phyloP scores from a whole-genome alignment of 2,888 invertebrate species.

The Euplexia lucipara region DNA sequence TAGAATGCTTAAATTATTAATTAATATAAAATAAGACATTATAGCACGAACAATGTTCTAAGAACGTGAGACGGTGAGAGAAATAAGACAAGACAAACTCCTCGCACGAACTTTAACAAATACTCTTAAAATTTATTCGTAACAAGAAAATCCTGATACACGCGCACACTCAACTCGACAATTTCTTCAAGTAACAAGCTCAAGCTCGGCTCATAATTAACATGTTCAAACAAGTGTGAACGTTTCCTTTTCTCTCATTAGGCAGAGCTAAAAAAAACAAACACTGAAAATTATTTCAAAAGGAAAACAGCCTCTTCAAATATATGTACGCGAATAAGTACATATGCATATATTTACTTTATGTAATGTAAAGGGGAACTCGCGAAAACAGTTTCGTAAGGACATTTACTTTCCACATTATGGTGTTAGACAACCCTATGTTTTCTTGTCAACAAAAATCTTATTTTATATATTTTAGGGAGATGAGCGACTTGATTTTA shows the following conservation, averaged over 20 bases:
- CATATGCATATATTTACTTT: slow-evolving; percentile 34
- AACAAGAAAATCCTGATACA: slow-evolving; percentile 47
- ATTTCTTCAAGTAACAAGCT: slow-evolving; percentile 56
- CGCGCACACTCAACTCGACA: slow-evolving; percentile 39
- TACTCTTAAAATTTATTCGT: slow-evolving; percentile 30
- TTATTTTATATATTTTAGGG: slow-evolving; percentile 49
- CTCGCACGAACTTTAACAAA: slow-evolving; percentile 31
- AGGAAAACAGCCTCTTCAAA: slow-evolving; percentile 38
- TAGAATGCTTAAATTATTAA: background rate
- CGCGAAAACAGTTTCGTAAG: slow-evolving; percentile 46
- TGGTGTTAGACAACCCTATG: slow-evolving; percentile 39
- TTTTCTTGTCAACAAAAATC: slow-evolving; percentile 49
- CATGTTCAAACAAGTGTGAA: slow-evolving; percentile 63
- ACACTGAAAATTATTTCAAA: slow-evolving; percentile 55
- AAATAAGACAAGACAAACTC: slow-evolving; percentile 34
- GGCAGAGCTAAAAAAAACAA: slow-evolving; percentile 58
- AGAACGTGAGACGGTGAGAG: slow-evolving; percentile 5
- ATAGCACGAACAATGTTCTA: slow-evolving; percentile 2
- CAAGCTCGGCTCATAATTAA: slow-evolving; percentile 62
- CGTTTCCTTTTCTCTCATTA: slow-evolving; percentile 51
- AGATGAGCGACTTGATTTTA: slow-evolving; percentile 44
- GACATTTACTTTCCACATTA: slow-evolving; percentile 48
- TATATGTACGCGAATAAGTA: slow-evolving; percentile 18
- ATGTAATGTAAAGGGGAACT: slow-evolving; percentile 36
- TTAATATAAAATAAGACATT: background rate